Conservation (phyloP, 1,140 invertebrate genomes). For the Sarcophaga peregrina region DNA sequence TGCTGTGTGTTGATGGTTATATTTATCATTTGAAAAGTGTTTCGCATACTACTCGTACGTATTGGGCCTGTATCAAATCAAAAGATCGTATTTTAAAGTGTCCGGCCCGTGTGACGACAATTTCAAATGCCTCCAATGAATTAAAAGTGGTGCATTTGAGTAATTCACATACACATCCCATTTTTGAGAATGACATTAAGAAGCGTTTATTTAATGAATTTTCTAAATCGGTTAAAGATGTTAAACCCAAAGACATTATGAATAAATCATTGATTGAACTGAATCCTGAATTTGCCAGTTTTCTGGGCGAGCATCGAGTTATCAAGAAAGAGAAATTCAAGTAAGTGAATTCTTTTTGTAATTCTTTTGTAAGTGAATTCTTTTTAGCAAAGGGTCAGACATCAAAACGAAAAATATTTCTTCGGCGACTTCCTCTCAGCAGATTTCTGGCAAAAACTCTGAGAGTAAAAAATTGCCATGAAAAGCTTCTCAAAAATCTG, state of each 20-base stretch:
- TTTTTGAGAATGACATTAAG: constrained; percentile 59
- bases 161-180: constrained; percentile 58
- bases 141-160: constrained; percentile 57
- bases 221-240: constrained; percentile 40
- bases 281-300: constrained; percentile 55
- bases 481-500: too few species aligned
- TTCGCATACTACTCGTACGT: constrained; percentile 58
- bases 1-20: constrained; percentile 61
- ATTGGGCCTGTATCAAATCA: constrained; percentile 62
- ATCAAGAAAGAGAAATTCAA: constrained; percentile 22
- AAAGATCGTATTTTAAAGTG: constrained; percentile 59
- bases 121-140: constrained; percentile 52
- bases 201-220: constrained; percentile 57
- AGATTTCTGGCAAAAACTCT: too few species aligned
- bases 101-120: constrained; percentile 60
- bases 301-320: neutral
- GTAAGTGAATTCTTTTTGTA: constrained; percentile 33
- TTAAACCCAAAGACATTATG: constrained; percentile 47
- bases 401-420: too few species aligned
- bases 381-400: too few species aligned
- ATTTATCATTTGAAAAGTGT: constrained; percentile 62
- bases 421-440: too few species aligned
- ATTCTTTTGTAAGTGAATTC: neutral
- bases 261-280: constrained; percentile 58
- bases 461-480: too few species aligned